Conservation (phyloP, 2,113 vertebrate genomes). For the Orycteropus afer region DNA sequence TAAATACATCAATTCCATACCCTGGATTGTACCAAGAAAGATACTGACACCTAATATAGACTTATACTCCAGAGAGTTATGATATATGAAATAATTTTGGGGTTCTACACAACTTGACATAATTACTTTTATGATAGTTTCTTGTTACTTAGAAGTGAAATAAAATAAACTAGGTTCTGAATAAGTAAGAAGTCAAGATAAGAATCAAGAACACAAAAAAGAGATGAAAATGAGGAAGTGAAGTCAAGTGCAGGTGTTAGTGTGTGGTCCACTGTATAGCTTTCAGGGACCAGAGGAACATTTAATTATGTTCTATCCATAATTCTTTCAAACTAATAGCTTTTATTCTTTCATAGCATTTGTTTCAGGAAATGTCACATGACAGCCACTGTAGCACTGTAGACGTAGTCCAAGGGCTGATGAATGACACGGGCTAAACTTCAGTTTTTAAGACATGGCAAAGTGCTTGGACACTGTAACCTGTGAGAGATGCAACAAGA, state of each 20-base stretch:
- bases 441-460: slow-evolving; percentile 27
- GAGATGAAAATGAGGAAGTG: slow-evolving; percentile 1
- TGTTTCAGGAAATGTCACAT: background rate
- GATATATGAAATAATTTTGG: background rate
- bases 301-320: slow-evolving; percentile 15
- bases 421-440: background rate
- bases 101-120: background rate
- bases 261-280: background rate
- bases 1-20: background rate
- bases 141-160: slow-evolving; percentile 3
- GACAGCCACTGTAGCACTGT: background rate
- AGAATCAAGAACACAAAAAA: background rate
- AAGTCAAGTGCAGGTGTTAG: background rate
- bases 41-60: background rate
- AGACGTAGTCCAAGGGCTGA: slow-evolving; percentile 7
- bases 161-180: slow-evolving; percentile 5
- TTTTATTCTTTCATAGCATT: slow-evolving; percentile 26
- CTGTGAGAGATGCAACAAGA: background rate
- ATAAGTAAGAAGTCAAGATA: background rate
- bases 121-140: slow-evolving; percentile 46
- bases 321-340: background rate
- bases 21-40: background rate
- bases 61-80: background rate
- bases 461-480: slow-evolving; percentile 17
- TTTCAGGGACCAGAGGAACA: background rate